Conservation (phyloP, 2,888 invertebrate species). For the Diaperis boleti region DNA sequence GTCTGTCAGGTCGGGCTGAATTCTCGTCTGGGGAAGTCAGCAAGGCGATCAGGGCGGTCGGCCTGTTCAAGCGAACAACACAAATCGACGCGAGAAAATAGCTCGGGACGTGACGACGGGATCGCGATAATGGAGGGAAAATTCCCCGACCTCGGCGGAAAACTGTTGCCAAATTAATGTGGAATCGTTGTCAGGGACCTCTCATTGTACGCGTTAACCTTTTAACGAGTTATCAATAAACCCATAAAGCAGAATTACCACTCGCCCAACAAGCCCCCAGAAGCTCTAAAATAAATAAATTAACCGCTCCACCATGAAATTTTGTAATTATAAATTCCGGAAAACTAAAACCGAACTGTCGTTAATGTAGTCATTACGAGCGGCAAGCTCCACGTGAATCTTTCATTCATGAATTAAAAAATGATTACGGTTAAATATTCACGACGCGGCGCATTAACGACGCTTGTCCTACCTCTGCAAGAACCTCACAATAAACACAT, state of each 20-base stretch:
- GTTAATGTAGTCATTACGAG: slow-evolving; percentile 28
- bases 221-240: not conserved
- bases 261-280: not conserved
- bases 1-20: slow-evolving; percentile 61
- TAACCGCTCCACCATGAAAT: slow-evolving; percentile 2
- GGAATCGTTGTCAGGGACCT: too few species aligned
- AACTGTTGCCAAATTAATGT: too few species aligned
- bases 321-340: slow-evolving; percentile 17
- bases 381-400: slow-evolving; percentile 12
- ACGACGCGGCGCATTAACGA: slow-evolving; percentile 2
- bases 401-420: slow-evolving; percentile 32
- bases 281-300: slow-evolving; percentile 1
- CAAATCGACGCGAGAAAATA: slow-evolving; percentile 49
- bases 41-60: slow-evolving; percentile 53
- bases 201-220: too few species aligned
- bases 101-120: slow-evolving; percentile 35
- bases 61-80: slow-evolving; percentile 53
- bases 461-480: not conserved
- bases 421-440: slow-evolving; percentile 27
- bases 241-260: not conserved
- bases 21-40: slow-evolving; percentile 53
- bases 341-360: slow-evolving; percentile 29
- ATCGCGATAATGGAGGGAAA: slow-evolving; percentile 6
- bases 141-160: not conserved
- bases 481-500: not conserved